phyloP scores from a whole-genome alignment of 2,888 invertebrate genomes.

The Saturnia pavonia region DNA sequence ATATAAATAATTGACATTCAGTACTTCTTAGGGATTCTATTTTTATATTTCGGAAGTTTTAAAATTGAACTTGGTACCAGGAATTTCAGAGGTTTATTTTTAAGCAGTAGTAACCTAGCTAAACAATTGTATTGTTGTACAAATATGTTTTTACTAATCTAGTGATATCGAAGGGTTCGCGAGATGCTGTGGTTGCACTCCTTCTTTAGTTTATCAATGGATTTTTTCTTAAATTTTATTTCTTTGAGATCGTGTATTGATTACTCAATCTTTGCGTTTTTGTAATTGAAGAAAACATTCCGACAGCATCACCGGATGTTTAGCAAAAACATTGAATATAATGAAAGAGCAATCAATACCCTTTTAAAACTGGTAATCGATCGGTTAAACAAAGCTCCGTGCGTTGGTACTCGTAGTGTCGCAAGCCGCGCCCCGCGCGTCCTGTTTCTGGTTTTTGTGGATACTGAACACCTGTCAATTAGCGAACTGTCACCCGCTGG shows the following conservation, averaged over 20 bases:
- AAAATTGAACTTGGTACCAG: no score
- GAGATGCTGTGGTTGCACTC: background rate
- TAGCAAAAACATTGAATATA: slow-evolving; percentile 25
- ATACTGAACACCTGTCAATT: slow-evolving; percentile 54
- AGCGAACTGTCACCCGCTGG: slow-evolving; percentile 47
- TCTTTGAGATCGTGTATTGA: background rate
- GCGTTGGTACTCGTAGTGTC: background rate
- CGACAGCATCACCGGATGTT: background rate
- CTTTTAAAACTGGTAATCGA: slow-evolving; percentile 32
- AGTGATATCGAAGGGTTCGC: background rate
- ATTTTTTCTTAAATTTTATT: background rate
- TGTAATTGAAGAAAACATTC: background rate
- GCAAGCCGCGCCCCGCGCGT: slow-evolving; percentile 6
- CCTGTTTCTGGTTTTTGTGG: background rate
- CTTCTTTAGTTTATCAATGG: background rate
- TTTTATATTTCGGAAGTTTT: no score
- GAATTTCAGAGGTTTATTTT: no score
- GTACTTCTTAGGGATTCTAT: background rate
- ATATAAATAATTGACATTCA: background rate
- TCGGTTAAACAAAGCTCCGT: slow-evolving; percentile 48
- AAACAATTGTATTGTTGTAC: no score
- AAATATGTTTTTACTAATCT: background rate
- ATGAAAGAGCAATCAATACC: slow-evolving; percentile 22
- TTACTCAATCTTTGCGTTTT: background rate
- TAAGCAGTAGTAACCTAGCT: no score